Base-by-base conservation (phyloP, 2,888 invertebrate genomes). In the Drosophila yooni region DNA sequence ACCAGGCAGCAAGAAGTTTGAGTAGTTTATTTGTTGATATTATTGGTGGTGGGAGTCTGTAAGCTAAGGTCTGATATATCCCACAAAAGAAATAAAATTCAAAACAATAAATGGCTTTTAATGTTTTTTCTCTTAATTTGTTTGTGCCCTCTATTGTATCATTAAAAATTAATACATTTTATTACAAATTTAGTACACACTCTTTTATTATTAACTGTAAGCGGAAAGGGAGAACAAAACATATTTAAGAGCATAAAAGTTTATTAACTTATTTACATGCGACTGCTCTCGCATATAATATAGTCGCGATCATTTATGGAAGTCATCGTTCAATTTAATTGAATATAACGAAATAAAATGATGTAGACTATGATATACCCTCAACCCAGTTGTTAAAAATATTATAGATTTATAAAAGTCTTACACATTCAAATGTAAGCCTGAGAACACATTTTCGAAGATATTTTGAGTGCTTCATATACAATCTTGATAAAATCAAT, bases 1-100 rank as follows among this genome's bases (percentile, higher is more conserved):
- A 2, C 89, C 88, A 34, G 84, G 80, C 7, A 66, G 58, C 40
- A 80, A 74, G 18, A 83, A 81, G 33, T 40, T 74, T 2, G 62
- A 74, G 7, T 87, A 75, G 46, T n/a, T 50, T 36, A 33, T 25
- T 18, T 31, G 13, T 1, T 21, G 11, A 59, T 43, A n/a, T 31
- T 25, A n/a, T 38, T 56, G 31, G 48, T 38, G 6, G 5, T 21
- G 43, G 53, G 6, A 46, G 31, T 48, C 27, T 3, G n/a, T 27
- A 43, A 43, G 8, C 18, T 33, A 3, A 10, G 25, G 18, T 10
- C n/a, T n/a, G 15, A 36, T 40, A 34, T 36, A 34, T n/a, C 7
- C 43, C 15, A 29, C 6, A 31, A 3, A 56, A 29, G 18, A 18
- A n/a, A 31, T 18, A 1, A 53, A 18, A 31, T 56, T 29, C 3